Base-by-base conservation (phyloP, 2,113 vertebrate species). In the Upupa epops region DNA sequence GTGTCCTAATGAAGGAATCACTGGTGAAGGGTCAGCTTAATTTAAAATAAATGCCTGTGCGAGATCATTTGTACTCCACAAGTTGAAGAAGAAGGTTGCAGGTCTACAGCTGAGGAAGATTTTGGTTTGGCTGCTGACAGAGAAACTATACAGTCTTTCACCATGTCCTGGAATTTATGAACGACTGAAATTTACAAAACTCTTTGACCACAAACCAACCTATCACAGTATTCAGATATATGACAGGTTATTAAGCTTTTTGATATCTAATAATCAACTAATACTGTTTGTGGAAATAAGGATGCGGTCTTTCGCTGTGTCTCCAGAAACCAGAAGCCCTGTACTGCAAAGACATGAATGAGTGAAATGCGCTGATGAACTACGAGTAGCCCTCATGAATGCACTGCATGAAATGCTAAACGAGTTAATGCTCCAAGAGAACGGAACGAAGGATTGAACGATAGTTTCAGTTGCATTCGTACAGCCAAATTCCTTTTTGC, bases 271-370 rank as follows among this genome's bases (percentile, higher is more conserved):
- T 68, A 55, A 73, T 22, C 4, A 65, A 12, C 61, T 32, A 55
- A 32, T 65, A 37, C 17, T 34, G 3, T 40, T 78, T 66, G 9
- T 59, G 24, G 40, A 64, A 83, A 59, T 18, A 56, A 58, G 5
- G 18, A 17, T 25, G 4, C 17, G 12, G 17, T 64, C 11, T 17
- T 79, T 21, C 19, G 20, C 42, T 37, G 18, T 20, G 45, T 2
- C 34, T 48, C 21, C 31, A 54, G 46, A 89, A 72, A 75, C 3
- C 26, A 45, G 26, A 81, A 54, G 16, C 6, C 28, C 13, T 51
- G 31, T 24, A 34, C 12, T 54, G 18, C 55, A 82, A 48, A 4
- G 5, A 7, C 17, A 31, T 13, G 45, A 0, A 0, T 1, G 4
- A 37, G 5, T 42, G 19, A 31, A 45, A 45, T 13, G 46, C 24